Base-by-base conservation (phyloP, 2,797 vertebrate genomes). In the Bradypus variegatus region DNA sequence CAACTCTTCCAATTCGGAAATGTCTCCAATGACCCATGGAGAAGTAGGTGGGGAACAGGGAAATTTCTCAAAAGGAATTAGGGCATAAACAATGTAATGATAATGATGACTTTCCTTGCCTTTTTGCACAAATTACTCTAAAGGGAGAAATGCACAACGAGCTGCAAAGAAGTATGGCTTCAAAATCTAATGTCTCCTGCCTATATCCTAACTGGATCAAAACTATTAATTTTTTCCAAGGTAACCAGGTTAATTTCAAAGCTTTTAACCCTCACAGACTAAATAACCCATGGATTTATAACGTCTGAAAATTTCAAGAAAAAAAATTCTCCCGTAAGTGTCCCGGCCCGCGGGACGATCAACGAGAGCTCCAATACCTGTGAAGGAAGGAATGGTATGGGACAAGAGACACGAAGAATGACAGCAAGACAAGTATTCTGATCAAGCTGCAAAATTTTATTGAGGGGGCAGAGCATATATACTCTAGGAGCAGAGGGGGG, bases 51-150 rank as follows among this genome's bases (percentile, higher is more conserved):
- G 81, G 67, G 58, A 53, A 12, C 5, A 82, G 36, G 76, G 62
- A 84, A 75, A 72, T 93, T 95, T 94, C 86, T 89, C 90, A n/a
- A 38, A 92, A 94, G 60, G 91, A 94, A 94, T 92, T 91, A 92
- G 77, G 88, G 91, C 86, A 84, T 90, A 91, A 91, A 93, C 82
- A 93, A 82, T 85, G 86, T 67, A 91, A 94, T 33, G 75, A 79
- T 86, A 91, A 87, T 88, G 77, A 83, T 77, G 92, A 91, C 87
- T 93, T 88, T 88, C 33, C 75, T 69, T 93, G 89, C 76, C 72
- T 93, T 94, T 50, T 94, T 95, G 89, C 88, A 91, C 91, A 93
- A 93, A 95, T 95, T 91, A 92, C 76, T 21, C 91, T 91, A 83
- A 73, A 95, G 91, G 90, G 89, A 95, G 92, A 92, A 64, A 93